Evolutionary conservation across 2,888 invertebrate species (phyloP), one percentile per base, ranked within the genome.

Genomic region (Synergus gifuensis): DNA sequence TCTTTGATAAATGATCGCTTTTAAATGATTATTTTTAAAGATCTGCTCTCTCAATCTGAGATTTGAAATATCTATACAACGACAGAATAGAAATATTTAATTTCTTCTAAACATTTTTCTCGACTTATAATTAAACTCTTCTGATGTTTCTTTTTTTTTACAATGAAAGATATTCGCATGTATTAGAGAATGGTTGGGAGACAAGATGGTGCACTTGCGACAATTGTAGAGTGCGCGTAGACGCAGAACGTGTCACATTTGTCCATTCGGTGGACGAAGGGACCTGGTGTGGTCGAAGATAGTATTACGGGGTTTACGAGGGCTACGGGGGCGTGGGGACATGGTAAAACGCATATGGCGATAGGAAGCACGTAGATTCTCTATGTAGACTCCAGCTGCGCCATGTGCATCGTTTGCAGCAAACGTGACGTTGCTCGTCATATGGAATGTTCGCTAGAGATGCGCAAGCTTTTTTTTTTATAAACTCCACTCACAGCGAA

Each of bases 351-450:
- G 69, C 69, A 69, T 54, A 73, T 73, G 54, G 78, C 81, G 84
- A 84, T 85, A 83, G 84, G 81, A 83, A 84, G 90, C 90, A 91
- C 90, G 90, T 90, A 90, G 88, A 85, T 82, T 85, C 87, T 88
- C 89, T 86, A 88, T 87, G 88, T 88, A 85, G 87, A 86, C 90
- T 90, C 90, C 91, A 91, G 90, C 91, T 91, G 91, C 86, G 90
- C 88, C 89, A 87, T 89, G 91, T 89, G 91, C 90, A 88, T 91
- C 91, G 91, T 91, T 91, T 91, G 90, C 88, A 85, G 86, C 89
- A 91, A 91, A 91, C 91, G 91, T 91, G 91, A 91, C 88, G 88
- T 86, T 85, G 85, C 87, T 86, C 88, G 88, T 90, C 89, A 87
- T 88, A 86, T 85, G 84, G 83, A 73, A 73, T 73, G 54, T 36